Conservation (phyloP, 2,113 vertebrate species). For the Cyprinus carpio region DNA sequence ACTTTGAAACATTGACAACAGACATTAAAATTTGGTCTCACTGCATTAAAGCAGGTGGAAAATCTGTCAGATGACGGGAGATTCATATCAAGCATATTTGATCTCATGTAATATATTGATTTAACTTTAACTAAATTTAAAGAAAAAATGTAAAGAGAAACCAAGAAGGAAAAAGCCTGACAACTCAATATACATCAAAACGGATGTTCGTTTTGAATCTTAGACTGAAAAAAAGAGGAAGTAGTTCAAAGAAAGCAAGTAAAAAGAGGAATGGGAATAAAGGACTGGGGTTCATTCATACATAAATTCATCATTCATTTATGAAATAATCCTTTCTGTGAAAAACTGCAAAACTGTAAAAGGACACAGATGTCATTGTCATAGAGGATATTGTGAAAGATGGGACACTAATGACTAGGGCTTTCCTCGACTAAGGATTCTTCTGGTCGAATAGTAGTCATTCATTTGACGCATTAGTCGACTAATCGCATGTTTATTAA, state of each 20-base stretch:
- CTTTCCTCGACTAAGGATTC: too few relatives aligned
- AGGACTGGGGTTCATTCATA: background rate
- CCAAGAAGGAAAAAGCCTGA: background rate
- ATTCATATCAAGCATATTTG: background rate
- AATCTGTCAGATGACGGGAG: background rate
- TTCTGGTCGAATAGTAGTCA: too few relatives aligned
- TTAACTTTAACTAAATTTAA: background rate
- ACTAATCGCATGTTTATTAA: too few relatives aligned
- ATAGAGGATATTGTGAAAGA: background rate
- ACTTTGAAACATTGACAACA: background rate
- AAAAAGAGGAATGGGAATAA: conserved; percentile 20
- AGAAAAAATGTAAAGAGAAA: background rate
- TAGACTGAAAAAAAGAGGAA: background rate
- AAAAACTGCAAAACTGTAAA: background rate
- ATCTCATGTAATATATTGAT: background rate
- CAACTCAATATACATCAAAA: background rate
- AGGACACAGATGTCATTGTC: background rate
- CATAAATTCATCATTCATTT: background rate
- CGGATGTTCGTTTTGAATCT: background rate
- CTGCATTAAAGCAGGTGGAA: background rate
- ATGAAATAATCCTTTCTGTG: background rate
- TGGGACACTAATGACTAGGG: background rate
- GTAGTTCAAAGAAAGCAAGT: background rate
- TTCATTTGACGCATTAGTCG: too few relatives aligned
- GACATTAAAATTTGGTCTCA: background rate